Conservation (phyloP, 1,140 invertebrate species). For the Heliconius melpomene region DNA sequence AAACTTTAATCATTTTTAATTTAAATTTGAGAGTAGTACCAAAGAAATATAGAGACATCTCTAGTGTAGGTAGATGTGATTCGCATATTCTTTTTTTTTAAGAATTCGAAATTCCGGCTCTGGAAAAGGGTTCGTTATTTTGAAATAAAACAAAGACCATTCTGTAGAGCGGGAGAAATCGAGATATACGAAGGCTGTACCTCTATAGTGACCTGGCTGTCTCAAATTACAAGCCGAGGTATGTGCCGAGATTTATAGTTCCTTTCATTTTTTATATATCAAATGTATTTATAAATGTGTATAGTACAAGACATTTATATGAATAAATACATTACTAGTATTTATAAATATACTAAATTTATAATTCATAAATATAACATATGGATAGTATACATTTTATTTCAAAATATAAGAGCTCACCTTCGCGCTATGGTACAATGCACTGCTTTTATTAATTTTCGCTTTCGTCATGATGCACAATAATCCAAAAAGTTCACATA, state of each 20-base stretch:
- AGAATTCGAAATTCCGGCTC: background rate
- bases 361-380: background rate
- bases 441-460: slow-evolving; percentile 67
- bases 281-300: background rate
- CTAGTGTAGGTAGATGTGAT: too few species aligned
- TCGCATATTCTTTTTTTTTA: background rate
- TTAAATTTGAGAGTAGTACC: background rate
- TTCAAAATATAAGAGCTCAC: slow-evolving; percentile 47
- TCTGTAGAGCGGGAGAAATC: slow-evolving; percentile 45
- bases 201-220: slow-evolving; percentile 51
- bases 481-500: slow-evolving; percentile 59
- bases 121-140: slow-evolving; percentile 22
- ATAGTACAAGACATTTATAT: background rate
- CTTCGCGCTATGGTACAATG: slow-evolving; percentile 75
- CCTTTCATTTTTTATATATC: slow-evolving; percentile 14
- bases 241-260: slow-evolving; percentile 32
- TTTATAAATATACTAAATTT: background rate
- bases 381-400: background rate
- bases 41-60: too few species aligned
- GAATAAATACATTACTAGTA: too few species aligned
- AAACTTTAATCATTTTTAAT: background rate
- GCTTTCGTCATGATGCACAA: slow-evolving; percentile 67
- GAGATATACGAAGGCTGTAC: slow-evolving; percentile 53
- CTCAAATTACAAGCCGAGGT: slow-evolving; percentile 48
- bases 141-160: slow-evolving; percentile 17